A percentile compares a stretch with the other conserved stretches of the same genome.
These are phyloP conservation scores for Danaus chrysippus DNA, from an alignment of 2,888 invertebrate genomes.

Conservation along the genomic window DNA sequence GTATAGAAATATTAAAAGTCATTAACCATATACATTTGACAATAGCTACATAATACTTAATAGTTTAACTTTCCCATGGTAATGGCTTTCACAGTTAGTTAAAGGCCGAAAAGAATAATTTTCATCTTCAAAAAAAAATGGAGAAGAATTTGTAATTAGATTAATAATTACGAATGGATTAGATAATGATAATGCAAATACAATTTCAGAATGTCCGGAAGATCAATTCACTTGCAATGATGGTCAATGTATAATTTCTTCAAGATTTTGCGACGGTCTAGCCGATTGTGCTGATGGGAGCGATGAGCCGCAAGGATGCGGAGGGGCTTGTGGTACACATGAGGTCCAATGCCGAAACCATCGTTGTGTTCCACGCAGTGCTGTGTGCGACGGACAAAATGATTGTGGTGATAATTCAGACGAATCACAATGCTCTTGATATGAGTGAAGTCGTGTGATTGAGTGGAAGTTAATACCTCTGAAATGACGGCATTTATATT, in stretches of 20 bases:
- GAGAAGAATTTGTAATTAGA: neutral
- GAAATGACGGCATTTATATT: too few species aligned
- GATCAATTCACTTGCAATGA: conserved; percentile 79
- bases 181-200: conserved; percentile 7
- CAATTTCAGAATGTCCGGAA: conserved; percentile 64
- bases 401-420: conserved; percentile 85
- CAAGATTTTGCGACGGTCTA: conserved; percentile 84
- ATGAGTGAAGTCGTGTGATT: neutral
- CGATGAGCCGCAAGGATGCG: conserved; percentile 82
- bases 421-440: conserved; percentile 75
- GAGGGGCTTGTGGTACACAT: conserved; percentile 75
- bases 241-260: conserved; percentile 81
- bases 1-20: too few species aligned
- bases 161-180: neutral
- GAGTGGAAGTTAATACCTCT: too few species aligned
- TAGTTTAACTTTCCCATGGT: too few species aligned
- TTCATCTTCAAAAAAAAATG: too few species aligned
- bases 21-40: too few species aligned
- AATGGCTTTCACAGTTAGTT: too few species aligned
- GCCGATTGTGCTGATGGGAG: conserved; percentile 83
- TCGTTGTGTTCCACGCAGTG: conserved; percentile 80
- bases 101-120: too few species aligned
- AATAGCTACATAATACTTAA: too few species aligned
- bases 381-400: conserved; percentile 82
- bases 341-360: conserved; percentile 70